Evolutionary conservation across 2,113 vertebrate species (phyloP), one percentile per base, ranked within the genome.

Genomic region (Puntigrus tetrazona): DNA sequence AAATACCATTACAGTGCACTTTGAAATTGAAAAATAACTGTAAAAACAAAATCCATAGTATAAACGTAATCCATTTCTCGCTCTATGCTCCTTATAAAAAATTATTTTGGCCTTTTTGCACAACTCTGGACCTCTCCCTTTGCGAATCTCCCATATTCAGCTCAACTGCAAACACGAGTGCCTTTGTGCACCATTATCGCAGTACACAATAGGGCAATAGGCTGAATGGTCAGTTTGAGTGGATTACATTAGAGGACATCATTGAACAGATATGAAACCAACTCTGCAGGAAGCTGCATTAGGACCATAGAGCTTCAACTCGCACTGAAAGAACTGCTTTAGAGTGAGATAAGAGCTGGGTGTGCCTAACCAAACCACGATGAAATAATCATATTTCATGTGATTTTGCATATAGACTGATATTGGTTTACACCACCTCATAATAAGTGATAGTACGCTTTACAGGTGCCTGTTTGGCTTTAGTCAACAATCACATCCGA

Each of bases 231-330:
- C 20, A 70, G 45, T 50, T 38, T 11, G 45, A 72, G 63, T 52
- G 65, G 61, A 82, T 70, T 70, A 36, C 43, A 70, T 52, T 69
- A 52, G 45, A 82, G 65, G 13, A 82, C 63, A 69, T 69, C 47
- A 67, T 4, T 31, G 27, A 69, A 34, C 63, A 82, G 63, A 82
- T 70, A 82, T 52, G 25, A 50, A 36, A 52, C 27, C 4, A 43
- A 20, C 27, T 14, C 27, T 70, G 61, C 43, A 52, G 29, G 38
- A 55, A 36, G 65, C 20, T 69, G 57, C 78, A 81, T 81, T 78
- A 61, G 34, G 4, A 31, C 59, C 25, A 63, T 22, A 43, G 5
- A 65, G 78, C 14, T 41, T 79, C 34, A 38, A 25, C 25, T 27
- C n/a, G 22, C 38, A 80, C 27, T n/a, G 50, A 78, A 43, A 31